A percentile compares a stretch with the other conserved stretches of the same genome.
These are phyloP conservation scores for Balaeniceps rex DNA, from an alignment of 2,113 vertebrate species.

Conservation along the genomic window DNA sequence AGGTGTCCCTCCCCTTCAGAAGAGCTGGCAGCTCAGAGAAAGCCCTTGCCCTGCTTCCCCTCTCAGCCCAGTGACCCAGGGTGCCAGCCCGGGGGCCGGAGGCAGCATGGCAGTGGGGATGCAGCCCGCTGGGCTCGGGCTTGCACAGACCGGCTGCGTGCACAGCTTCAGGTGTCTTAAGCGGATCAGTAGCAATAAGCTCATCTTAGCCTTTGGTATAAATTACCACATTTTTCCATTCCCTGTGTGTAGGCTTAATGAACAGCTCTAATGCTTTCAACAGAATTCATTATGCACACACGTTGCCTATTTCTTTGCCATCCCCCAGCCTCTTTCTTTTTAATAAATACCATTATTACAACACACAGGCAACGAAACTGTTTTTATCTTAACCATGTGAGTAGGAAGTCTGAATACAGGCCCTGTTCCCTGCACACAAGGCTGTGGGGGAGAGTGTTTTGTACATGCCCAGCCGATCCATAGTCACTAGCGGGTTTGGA, in stretches of 20 bases:
- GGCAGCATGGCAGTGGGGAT: neutral
- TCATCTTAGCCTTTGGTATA: neutral
- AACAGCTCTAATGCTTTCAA: neutral
- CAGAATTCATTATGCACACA: conserved; percentile 6
- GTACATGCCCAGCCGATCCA: neutral
- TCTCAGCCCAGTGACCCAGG: rapidly evolving
- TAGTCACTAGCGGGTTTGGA: neutral
- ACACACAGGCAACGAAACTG: neutral
- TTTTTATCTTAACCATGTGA: neutral
- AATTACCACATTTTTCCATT: neutral
- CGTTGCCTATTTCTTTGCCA: neutral
- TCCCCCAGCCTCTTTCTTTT: neutral
- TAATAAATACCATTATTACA: conserved; percentile 2
- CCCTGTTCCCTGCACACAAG: neutral
- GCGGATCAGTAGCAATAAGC: neutral
- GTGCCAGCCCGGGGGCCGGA: neutral
- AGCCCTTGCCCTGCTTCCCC: neutral
- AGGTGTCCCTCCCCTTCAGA: neutral
- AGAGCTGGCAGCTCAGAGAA: neutral
- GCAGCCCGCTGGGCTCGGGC: neutral
- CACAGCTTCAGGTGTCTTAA: conserved; percentile 1
- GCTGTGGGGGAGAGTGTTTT: neutral
- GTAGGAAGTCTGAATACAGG: neutral
- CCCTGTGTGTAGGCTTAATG: neutral
- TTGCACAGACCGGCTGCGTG: neutral